phyloP scores from a whole-genome alignment of 2,888 invertebrate species.

The Frankliniella fusca region DNA sequence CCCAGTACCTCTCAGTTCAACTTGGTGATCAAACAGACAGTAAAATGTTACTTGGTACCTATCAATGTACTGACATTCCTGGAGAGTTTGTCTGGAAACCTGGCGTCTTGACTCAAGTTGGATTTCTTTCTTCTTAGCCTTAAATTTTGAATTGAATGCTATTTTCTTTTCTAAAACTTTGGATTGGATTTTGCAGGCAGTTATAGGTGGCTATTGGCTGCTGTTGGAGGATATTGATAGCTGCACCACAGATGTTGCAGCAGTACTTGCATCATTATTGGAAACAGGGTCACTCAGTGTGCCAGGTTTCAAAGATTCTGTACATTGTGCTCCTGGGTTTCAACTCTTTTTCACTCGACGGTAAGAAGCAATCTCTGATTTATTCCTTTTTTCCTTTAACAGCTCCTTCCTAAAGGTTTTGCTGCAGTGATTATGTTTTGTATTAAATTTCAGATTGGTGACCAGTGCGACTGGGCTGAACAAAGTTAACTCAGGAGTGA shows the following conservation, averaged over 20 bases:
- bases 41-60: conserved; percentile 88
- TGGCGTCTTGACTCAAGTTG: conserved; percentile 81
- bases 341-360: conserved; percentile 89
- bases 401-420: too few species aligned
- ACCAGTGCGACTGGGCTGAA: conserved; percentile 59
- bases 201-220: conserved; percentile 82
- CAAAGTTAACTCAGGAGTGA: conserved; percentile 58
- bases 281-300: conserved; percentile 78
- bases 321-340: conserved; percentile 78
- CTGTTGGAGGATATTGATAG: conserved; percentile 93
- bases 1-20: conserved; percentile 77
- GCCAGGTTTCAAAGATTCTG: conserved; percentile 81
- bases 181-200: conserved; percentile 56
- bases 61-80: conserved; percentile 91
- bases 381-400: neutral
- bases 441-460: conserved; percentile 52
- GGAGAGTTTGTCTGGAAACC: conserved; percentile 97
- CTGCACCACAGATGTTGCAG: conserved; percentile 88
- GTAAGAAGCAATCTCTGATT: conserved; percentile 46
- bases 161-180: neutral
- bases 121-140: conserved; percentile 14
- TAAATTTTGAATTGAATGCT: neutral
- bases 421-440: conserved; percentile 4
- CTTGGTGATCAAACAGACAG: conserved; percentile 96
- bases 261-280: conserved; percentile 76